Base-by-base conservation (phyloP, 2,113 vertebrate genomes). In the Forbesichthys papilliferus region DNA sequence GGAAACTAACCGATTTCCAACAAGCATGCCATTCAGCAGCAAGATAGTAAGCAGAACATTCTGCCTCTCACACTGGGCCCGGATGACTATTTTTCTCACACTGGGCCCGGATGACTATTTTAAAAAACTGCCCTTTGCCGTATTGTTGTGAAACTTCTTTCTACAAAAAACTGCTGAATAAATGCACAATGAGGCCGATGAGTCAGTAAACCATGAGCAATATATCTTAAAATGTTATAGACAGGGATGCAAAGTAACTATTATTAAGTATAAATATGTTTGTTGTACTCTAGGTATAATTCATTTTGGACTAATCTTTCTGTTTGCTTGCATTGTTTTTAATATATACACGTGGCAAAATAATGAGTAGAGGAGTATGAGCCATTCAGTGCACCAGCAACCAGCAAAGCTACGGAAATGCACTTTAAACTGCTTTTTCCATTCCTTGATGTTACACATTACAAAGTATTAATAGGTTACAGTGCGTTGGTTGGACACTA, bases 1-100 rank as follows among this genome's bases (percentile, higher is more conserved):
- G 87, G 86, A 90, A 86, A 77, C 69, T 8, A 66, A 85, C 89
- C 89, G 89, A 80, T 55, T 86, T 79, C 61, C 64, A 88, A 89
- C 89, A 91, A 91, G 77, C 9, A n/a, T 73, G 27, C 80, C 81
- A 88, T 89, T 91, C 84, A 90, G 55, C 20, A 6, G 68, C 18
- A 11, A 75, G 66, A 61, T 65, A 61, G 73, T 60, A 63, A 8
- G 48, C 73, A 79, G 74, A 79, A 80, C 36, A 75, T 86, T 59
- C 69, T 70, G 66, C 54, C 56, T 73, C 68, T 71, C 58, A 68
- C 48, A 12, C 18, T 86, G 83, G 75, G 85, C 68, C 81, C 70
- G 47, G 54, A 52, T 16, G 0, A 48, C 72, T n/a, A 77, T 86
- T 86, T 89, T 16, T 73, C 68, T 71, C 58, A 68, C 48, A 12